Percentiles rank a stretch among this genome's conserved stretches.
phyloP scores from a whole-genome alignment of 1,140 invertebrate species.

The Plutomurus gul region DNA sequence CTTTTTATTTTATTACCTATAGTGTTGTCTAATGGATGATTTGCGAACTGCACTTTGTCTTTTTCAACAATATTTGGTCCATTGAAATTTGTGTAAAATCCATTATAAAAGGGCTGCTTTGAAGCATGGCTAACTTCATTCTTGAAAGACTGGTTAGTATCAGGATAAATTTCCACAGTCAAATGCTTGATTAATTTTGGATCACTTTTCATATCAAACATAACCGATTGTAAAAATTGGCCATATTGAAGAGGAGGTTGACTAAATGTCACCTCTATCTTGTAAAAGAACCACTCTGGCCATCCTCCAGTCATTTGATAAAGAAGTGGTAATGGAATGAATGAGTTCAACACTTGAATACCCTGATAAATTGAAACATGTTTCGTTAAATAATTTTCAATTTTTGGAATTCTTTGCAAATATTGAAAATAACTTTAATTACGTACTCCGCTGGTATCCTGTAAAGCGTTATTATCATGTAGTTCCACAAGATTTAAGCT shows the following conservation, averaged over 20 bases:
- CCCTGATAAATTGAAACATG: background rate
- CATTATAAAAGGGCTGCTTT: too few relatives aligned
- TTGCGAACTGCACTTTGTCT: too few relatives aligned
- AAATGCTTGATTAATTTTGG: conserved; percentile 37
- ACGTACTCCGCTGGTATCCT: background rate
- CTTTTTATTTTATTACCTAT: too few relatives aligned
- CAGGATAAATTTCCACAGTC: background rate
- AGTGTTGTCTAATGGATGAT: too few relatives aligned
- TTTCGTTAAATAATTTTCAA: background rate
- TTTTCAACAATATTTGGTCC: too few relatives aligned
- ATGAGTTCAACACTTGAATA: conserved; percentile 36
- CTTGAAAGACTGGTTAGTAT: background rate
- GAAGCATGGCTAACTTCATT: too few relatives aligned
- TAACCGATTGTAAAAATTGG: conserved; percentile 16
- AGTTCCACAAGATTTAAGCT: conserved; percentile 19
- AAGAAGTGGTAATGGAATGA: conserved; percentile 16
- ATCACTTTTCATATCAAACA: conserved; percentile 38
- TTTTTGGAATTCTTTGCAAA: background rate
- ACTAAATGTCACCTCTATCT: conserved; percentile 33
- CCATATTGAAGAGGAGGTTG: background rate
- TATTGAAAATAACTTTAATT: background rate
- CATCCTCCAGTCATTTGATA: conserved; percentile 11
- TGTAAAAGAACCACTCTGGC: conserved; percentile 44
- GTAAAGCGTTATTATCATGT: conserved; percentile 31
- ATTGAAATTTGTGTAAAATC: too few relatives aligned